Percentiles rank a stretch among this genome's conserved stretches.
Evolutionary conservation across 2,113 vertebrate species (phyloP).

Genomic region (Calypte anna): DNA sequence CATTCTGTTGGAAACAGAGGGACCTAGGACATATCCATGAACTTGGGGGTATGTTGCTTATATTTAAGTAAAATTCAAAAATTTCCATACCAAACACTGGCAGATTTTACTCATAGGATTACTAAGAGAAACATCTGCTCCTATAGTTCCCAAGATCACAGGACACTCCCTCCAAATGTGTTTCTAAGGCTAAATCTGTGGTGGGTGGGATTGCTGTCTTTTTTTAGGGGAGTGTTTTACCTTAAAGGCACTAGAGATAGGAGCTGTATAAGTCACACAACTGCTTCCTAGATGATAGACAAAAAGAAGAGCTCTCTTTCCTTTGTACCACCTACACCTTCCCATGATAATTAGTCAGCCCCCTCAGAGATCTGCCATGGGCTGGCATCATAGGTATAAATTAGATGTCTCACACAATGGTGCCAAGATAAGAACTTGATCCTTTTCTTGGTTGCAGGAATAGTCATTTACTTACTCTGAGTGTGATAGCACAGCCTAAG

Average conservation of each 20-base stretch:
- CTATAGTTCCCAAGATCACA: background rate
- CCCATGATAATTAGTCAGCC: background rate
- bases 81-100: background rate
- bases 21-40: fast-evolving
- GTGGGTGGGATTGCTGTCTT: background rate
- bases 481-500: background rate
- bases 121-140: background rate
- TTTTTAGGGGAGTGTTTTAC: background rate
- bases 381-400: background rate
- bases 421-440: background rate
- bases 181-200: background rate
- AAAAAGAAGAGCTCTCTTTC: background rate
- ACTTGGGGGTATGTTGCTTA: background rate
- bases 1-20: background rate
- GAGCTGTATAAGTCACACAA: background rate
- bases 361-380: background rate
- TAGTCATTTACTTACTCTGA: background rate
- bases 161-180: background rate
- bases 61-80: background rate
- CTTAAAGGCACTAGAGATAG: background rate
- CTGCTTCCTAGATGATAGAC: background rate
- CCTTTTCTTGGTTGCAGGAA: background rate
- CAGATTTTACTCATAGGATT: background rate
- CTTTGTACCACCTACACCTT: background rate
- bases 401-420: background rate